Conservation (phyloP, 2,888 invertebrate species). For the Chrysomela aeneicollis region DNA sequence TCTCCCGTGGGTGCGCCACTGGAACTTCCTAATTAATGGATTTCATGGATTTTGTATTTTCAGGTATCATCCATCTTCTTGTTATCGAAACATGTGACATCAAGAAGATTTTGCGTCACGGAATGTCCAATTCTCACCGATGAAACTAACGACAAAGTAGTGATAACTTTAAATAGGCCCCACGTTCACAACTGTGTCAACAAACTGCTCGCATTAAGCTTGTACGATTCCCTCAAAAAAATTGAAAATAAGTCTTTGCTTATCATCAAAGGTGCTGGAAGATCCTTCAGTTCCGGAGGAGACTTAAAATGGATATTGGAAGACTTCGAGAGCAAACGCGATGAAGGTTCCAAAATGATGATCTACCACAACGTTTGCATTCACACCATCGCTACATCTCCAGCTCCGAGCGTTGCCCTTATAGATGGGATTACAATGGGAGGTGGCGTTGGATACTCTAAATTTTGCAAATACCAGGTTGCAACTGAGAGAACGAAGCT, state of each 20-base stretch:
- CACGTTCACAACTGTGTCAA: slow-evolving; percentile 81
- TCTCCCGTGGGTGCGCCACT: too few species aligned
- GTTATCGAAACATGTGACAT: not conserved
- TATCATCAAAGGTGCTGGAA: slow-evolving; percentile 67
- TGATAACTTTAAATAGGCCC: slow-evolving; percentile 74
- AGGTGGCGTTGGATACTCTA: slow-evolving; percentile 93
- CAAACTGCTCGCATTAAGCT: slow-evolving; percentile 73
- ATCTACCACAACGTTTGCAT: slow-evolving; percentile 73
- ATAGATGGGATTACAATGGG: slow-evolving; percentile 97
- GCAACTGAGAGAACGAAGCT: slow-evolving; percentile 94
- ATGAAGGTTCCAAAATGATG: slow-evolving; percentile 65
- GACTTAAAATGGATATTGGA: slow-evolving; percentile 85
- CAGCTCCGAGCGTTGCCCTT: slow-evolving; percentile 89
- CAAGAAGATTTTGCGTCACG: not conserved
- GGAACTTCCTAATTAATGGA: too few species aligned
- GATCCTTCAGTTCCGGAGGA: slow-evolving; percentile 98
- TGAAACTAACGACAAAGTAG: slow-evolving; percentile 62
- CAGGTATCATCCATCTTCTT: too few species aligned
- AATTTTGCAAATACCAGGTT: slow-evolving; percentile 91
- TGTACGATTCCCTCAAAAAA: slow-evolving; percentile 66
- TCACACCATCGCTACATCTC: slow-evolving; percentile 81
- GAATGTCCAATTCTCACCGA: not conserved
- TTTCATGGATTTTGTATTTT: too few species aligned
- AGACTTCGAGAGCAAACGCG: slow-evolving; percentile 71
- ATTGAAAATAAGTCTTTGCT: slow-evolving; percentile 67